Evolutionary conservation across 1,140 invertebrate species (phyloP), one percentile per base, ranked within the genome.

Genomic region (Pseudomyrmex gracilis): DNA sequence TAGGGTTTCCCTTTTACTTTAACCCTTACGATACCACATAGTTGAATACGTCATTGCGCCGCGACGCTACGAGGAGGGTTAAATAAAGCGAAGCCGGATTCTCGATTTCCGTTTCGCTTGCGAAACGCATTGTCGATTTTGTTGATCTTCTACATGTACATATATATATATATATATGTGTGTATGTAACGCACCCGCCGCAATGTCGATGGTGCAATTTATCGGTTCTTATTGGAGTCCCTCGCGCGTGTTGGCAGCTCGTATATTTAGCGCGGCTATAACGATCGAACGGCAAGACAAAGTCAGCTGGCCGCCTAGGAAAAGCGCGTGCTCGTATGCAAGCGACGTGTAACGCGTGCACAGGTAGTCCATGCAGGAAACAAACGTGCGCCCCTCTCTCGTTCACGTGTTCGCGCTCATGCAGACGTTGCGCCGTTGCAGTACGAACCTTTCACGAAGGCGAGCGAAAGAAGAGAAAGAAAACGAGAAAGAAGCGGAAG

Each of bases 201-300:
- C 49, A 34, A 34, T 34, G 60, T 77, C 58, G 49, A 24, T 67
- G 13, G 47, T 77, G 24, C n/a, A 77, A 77, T 77, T 77, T 66
- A 77, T 77, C 43, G 61, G 47, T 49, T 49, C 17, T 22, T 77
- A 77, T 67, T 67, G 60, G 47, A 77, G 47, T 10, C 43, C 61
- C 24, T 45, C 34, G 70, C 34, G 53, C 24, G 24, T 24, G 49
- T 67, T 77, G 55, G 5, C 49, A n/a, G 61, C 61, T 64, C 45
- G 61, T 77, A 67, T 67, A 77, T 77, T 77, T 67, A 77, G 61
- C 73, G 49, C 73, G 47, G 20, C n/a, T 77, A 67, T 67, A 77
- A 67, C 73, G 61, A 67, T 77, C 61, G 61, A 51, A 55, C 49
- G 60, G 73, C 34, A 22, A 43, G 20, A 60, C 67, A 73, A 80